Base-by-base conservation (phyloP, 2,797 vertebrate genomes). In the Rhinatrema bivittatum region DNA sequence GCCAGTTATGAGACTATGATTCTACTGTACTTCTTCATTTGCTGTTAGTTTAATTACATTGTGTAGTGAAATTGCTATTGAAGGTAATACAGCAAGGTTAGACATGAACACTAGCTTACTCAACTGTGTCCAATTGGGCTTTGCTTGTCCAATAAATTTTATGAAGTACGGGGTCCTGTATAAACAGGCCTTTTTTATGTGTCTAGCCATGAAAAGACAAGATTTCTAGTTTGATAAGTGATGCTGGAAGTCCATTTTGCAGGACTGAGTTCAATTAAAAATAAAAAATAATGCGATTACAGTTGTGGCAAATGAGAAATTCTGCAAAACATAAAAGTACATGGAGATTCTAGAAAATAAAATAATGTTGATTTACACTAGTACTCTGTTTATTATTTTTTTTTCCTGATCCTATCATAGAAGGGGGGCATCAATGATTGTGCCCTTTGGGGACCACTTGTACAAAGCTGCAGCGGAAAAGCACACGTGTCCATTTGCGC, bases 1-100 rank as follows among this genome's bases (percentile, higher is more conserved):
- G 57, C 65, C 52, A 49, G 53, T n/a, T 36, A 58, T 35, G 50
- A 70, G 58, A 23, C 54, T 46, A 26, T 55, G 46, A 53, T 43
- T 49, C 33, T 50, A 50, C n/a, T n/a, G n/a, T n/a, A n/a, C 27
- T 44, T 29, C 53, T 60, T 51, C 28, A 64, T 46, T 45, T 34
- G 48, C 35, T 45, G 42, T 38, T 62, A 46, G 24, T 36, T 55
- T 47, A 65, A 66, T 66, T 69, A 50, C 47, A 39, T 50, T 68
- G n/a, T n/a, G n/a, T n/a, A n/a, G n/a, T 60, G 30, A 44, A 56
- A 51, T 18, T 60, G 39, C 46, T 56, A 50, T 62, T 52, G 65
- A 54, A 49, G 43, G 60, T 58, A 53, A 61, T 43, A 32, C 41
- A 62, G 7, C 0, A 5, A 51, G 49, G 49, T 51, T 59, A 51